Percentiles rank a stretch among this genome's conserved stretches.
Conservation (phyloP, 64 coral and sea anemone genomes). For the Stichodactyla helianthus region DNA sequence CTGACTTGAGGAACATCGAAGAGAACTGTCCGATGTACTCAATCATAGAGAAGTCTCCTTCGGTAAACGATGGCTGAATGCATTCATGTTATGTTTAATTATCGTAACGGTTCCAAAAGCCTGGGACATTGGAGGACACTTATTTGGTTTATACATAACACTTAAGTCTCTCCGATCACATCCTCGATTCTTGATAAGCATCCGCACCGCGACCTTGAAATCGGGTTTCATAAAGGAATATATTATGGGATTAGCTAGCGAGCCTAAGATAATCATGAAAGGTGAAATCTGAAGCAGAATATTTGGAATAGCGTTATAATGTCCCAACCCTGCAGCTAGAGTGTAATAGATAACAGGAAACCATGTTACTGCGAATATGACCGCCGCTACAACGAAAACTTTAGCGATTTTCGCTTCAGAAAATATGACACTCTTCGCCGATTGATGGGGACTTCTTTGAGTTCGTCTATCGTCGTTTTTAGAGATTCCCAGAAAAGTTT, state of each 20-base stretch:
- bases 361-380: constrained; percentile 46
- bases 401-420: constrained; percentile 53
- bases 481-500: background rate
- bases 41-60: background rate
- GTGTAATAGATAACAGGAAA: constrained; percentile 56
- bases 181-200: background rate
- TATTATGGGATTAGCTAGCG: constrained; percentile 47
- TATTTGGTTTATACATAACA: background rate
- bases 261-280: constrained; percentile 40
- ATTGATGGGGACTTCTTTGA: background rate
- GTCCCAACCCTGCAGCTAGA: constrained; percentile 3
- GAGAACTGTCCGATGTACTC: too few relatives aligned
- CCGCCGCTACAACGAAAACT: constrained; percentile 35
- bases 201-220: constrained; percentile 10
- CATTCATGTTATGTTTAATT: background rate
- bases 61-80: background rate
- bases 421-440: background rate
- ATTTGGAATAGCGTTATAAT: constrained; percentile 6
- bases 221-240: constrained; percentile 69
- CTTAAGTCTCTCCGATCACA: background rate
- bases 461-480: background rate
- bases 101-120: background rate
- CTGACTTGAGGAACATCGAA: background rate
- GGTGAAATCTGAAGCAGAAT: constrained; percentile 36
- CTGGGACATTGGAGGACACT: background rate